A percentile compares a stretch with the other conserved stretches of the same genome.
Evolutionary conservation across 2,113 vertebrate species (phyloP).

Genomic region (Paratilapia polleni): DNA sequence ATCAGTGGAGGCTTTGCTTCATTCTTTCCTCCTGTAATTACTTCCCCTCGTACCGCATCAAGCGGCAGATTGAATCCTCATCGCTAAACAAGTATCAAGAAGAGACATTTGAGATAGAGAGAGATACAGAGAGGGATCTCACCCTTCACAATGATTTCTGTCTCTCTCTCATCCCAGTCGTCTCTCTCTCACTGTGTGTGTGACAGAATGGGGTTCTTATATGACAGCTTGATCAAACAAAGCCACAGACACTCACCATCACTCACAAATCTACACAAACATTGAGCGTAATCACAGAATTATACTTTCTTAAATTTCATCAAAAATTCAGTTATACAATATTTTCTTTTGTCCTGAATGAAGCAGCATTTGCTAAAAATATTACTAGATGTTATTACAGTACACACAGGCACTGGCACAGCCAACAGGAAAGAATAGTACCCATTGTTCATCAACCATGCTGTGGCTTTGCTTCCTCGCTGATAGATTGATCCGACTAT

Average conservation of each 20-base stretch:
- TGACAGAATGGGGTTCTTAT: constrained; percentile 58
- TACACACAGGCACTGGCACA: neutral
- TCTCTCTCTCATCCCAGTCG: constrained; percentile 33
- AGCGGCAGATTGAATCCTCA: constrained; percentile 60
- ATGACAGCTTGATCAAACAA: constrained; percentile 41
- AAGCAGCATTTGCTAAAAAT: constrained; percentile 1
- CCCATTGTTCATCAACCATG: constrained; percentile 47
- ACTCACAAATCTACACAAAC: neutral
- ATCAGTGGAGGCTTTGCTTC: constrained; percentile 59
- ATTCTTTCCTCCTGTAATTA: constrained; percentile 66
- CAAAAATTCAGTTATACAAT: neutral
- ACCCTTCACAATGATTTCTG: constrained; percentile 22
- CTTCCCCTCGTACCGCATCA: constrained; percentile 49
- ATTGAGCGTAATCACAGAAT: constrained; percentile 5
- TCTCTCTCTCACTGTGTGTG: constrained; percentile 17
- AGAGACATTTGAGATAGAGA: constrained; percentile 15
- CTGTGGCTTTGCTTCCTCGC: constrained; percentile 12
- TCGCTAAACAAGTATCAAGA: constrained; percentile 45
- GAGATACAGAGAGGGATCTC: constrained; percentile 8
- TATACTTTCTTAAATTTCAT: neutral
- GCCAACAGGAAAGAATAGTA: neutral
- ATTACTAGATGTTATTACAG: neutral
- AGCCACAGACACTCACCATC: neutral
- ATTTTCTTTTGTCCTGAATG: neutral
- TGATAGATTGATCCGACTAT: constrained; percentile 53